Percentiles rank a stretch among this genome's conserved stretches.
phyloP scores from a whole-genome alignment of 1,140 invertebrate species.

The Musca domestica region DNA sequence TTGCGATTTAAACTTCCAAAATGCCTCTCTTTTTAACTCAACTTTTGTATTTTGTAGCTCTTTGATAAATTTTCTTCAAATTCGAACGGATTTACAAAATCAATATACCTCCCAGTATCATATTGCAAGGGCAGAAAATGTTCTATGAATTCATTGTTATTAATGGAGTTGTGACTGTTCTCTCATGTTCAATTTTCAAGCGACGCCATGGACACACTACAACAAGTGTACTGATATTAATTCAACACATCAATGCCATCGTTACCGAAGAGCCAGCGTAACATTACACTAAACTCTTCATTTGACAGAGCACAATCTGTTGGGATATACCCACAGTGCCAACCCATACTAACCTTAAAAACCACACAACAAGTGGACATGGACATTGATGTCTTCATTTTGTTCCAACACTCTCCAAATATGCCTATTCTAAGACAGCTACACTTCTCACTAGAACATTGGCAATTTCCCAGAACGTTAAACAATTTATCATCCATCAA shows the following conservation, averaged over 20 bases:
- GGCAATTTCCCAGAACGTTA: constrained; percentile 24
- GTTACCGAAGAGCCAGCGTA: background rate
- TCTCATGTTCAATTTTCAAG: background rate
- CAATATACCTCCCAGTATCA: too few species aligned
- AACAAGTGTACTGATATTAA: background rate
- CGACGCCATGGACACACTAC: background rate
- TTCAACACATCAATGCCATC: background rate
- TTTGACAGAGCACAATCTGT: background rate
- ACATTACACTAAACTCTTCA: background rate
- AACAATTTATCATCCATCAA: constrained; percentile 16
- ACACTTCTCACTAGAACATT: background rate
- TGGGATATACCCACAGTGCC: background rate
- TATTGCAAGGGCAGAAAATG: too few species aligned
- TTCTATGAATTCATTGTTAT: background rate
- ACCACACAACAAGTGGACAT: background rate
- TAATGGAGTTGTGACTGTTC: constrained; percentile 8
- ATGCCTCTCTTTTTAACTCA: too few species aligned
- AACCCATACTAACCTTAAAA: background rate
- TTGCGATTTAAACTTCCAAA: too few species aligned
- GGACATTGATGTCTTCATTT: background rate
- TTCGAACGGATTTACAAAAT: too few species aligned
- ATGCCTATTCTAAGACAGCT: too few species aligned
- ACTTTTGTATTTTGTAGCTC: too few species aligned
- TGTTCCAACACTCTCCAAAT: background rate
- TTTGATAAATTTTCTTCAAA: too few species aligned